phyloP scores from a whole-genome alignment of 2,888 invertebrate genomes.

The Rapana venosa region DNA sequence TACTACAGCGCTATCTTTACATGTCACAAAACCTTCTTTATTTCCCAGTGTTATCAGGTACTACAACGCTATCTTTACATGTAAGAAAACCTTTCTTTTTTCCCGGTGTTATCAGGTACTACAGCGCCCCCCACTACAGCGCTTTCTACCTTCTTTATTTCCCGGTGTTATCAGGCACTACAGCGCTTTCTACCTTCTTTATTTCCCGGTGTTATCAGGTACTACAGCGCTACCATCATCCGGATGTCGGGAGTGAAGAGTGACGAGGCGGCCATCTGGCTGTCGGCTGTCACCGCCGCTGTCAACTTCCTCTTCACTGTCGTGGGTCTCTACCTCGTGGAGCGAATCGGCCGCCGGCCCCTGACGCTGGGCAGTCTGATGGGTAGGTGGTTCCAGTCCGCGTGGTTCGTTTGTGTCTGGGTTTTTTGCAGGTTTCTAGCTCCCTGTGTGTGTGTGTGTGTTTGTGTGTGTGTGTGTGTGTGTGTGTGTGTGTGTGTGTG shows the following conservation, averaged over 20 bases:
- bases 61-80: constrained; percentile 77
- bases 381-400: constrained; percentile 58
- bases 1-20: constrained; percentile 78
- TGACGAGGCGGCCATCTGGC: constrained; percentile 75
- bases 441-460: no score
- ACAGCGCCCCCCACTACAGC: no score
- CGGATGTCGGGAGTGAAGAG: constrained; percentile 76
- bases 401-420: neutral
- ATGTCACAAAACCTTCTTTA: no score
- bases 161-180: no score
- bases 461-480: no score
- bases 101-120: no score
- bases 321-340: constrained; percentile 76
- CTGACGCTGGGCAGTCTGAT: constrained; percentile 73
- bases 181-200: no score
- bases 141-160: no score
- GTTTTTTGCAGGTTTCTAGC: no score
- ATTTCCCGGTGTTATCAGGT: constrained; percentile 62
- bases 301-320: constrained; percentile 77
- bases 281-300: constrained; percentile 74
- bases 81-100: no score
- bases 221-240: constrained; percentile 77
- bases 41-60: constrained; percentile 68
- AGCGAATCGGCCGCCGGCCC: constrained; percentile 74
- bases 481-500: no score